phyloP scores from a whole-genome alignment of 2,797 vertebrate genomes.

The Acanthopagrus latus region DNA sequence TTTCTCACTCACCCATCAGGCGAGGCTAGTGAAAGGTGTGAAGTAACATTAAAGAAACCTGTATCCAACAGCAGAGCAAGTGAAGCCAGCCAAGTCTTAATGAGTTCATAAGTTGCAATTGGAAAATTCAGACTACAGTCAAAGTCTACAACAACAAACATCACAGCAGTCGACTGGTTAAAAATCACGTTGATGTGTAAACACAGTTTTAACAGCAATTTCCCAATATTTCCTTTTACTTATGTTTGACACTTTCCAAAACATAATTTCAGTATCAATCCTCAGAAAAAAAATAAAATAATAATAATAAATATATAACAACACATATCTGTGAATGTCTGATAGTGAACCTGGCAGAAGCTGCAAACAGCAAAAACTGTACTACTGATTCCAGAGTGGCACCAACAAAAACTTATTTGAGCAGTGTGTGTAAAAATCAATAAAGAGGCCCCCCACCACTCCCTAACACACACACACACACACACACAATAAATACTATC shows the following conservation, averaged over 20 bases:
- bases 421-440: constrained; percentile 29
- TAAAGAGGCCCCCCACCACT: not conserved
- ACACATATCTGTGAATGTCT: not conserved
- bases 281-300: not conserved
- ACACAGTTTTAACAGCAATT: too few species aligned
- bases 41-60: too few species aligned
- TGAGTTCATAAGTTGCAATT: too few species aligned
- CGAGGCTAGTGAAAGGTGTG: too few species aligned
- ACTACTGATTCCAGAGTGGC: not conserved
- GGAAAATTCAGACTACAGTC: too few species aligned
- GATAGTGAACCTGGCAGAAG: not conserved
- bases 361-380: not conserved
- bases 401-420: constrained; percentile 27
- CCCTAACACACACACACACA: constrained; percentile 1
- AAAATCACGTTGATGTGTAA: too few species aligned
- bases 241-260: too few species aligned
- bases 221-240: too few species aligned
- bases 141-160: too few species aligned
- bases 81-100: too few species aligned
- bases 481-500: constrained; percentile 27
- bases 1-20: not conserved
- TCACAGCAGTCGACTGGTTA: too few species aligned
- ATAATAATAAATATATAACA: not conserved
- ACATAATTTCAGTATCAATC: not conserved
- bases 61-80: too few species aligned